Evolutionary conservation across 2,797 vertebrate genomes (phyloP).

Genomic region (Geotria australis): DNA sequence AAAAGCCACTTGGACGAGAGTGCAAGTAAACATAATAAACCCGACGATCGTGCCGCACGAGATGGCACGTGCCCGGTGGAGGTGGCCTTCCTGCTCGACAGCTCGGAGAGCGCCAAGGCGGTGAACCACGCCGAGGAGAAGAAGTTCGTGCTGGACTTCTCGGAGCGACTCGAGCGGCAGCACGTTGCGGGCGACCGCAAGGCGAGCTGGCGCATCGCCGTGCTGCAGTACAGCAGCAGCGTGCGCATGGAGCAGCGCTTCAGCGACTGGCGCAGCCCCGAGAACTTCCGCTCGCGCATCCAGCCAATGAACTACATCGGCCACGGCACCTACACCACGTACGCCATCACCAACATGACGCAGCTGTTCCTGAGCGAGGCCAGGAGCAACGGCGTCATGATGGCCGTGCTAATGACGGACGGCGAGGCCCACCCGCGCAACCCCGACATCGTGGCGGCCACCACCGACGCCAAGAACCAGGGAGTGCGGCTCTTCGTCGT

Average conservation of each 20-base stretch:
- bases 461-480: constrained; percentile 49
- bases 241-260: constrained; percentile 46
- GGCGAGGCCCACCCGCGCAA: constrained; percentile 52
- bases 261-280: constrained; percentile 33
- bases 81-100: constrained; percentile 54
- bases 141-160: constrained; percentile 27
- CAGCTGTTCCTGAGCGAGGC: constrained; percentile 42
- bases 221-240: constrained; percentile 66
- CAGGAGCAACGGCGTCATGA: constrained; percentile 18
- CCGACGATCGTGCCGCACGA: not conserved
- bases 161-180: constrained; percentile 25
- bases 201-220: constrained; percentile 30
- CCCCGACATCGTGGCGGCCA: constrained; percentile 56
- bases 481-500: constrained; percentile 41
- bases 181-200: constrained; percentile 21
- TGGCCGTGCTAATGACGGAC: constrained; percentile 39
- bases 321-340: constrained; percentile 58
- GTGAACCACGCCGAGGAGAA: constrained; percentile 47
- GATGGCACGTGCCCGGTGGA: constrained; percentile 50
- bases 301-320: constrained; percentile 37
- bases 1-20: no score
- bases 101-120: constrained; percentile 52
- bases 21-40: no score
- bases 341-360: constrained; percentile 65
- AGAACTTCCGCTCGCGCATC: constrained; percentile 31